phyloP scores from a whole-genome alignment of 2,797 vertebrate species.

The Vireo griseus region DNA sequence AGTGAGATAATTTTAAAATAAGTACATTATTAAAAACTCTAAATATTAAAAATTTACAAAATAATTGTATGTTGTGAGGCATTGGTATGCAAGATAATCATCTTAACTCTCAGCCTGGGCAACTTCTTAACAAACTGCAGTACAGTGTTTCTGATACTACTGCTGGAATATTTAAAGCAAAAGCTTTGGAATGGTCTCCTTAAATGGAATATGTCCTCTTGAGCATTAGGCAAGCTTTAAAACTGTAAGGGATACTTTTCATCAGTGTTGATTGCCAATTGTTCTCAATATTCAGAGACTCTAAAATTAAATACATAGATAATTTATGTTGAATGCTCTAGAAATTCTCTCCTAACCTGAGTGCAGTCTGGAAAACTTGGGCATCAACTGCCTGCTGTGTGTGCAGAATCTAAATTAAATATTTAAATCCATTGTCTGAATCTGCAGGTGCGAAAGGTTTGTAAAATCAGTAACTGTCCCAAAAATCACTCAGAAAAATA shows the following conservation, averaged over 20 bases:
- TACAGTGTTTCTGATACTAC: background rate
- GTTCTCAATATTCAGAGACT: background rate
- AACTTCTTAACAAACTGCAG: background rate
- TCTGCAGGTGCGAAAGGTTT: background rate
- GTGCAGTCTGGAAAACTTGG: background rate
- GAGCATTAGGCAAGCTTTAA: background rate
- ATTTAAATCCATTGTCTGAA: background rate
- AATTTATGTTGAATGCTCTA: background rate
- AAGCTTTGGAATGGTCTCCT: background rate
- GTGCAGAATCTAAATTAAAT: background rate
- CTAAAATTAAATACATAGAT: background rate
- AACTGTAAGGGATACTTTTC: background rate
- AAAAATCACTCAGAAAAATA: conserved; percentile 16
- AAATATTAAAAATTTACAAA: background rate
- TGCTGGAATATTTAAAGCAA: background rate
- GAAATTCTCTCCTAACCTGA: background rate
- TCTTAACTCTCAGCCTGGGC: background rate
- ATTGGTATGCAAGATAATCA: background rate
- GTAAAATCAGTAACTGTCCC: conserved; percentile 6
- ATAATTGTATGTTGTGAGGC: background rate
- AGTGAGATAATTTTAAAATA: background rate
- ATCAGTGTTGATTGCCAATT: background rate
- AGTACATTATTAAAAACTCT: background rate
- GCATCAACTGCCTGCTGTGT: background rate
- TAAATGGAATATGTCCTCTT: background rate